phyloP scores from a whole-genome alignment of 1,140 invertebrate species.

The Pomphorhynchus laevis region DNA sequence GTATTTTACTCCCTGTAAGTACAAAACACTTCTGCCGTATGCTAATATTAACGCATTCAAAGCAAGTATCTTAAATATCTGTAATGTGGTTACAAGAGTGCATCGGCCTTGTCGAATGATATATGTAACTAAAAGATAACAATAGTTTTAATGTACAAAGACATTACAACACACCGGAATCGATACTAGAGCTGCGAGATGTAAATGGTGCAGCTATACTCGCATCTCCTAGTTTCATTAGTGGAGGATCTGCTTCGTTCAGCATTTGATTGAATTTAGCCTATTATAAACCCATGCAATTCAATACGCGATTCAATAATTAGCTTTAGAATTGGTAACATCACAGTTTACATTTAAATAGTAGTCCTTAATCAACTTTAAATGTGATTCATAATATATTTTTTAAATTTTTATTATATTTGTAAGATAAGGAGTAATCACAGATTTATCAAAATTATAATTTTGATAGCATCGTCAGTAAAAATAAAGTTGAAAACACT shows the following conservation, averaged over 20 bases:
- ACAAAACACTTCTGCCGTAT: constrained; percentile 87
- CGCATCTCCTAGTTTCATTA: constrained; percentile 80
- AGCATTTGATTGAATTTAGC: constrained; percentile 23
- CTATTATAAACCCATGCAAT: no score
- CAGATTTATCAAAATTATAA: no score
- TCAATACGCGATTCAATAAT: no score
- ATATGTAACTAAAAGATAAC: constrained; percentile 40
- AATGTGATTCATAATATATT: no score
- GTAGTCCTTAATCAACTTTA: no score
- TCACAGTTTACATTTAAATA: no score
- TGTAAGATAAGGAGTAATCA: no score
- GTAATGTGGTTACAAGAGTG: constrained; percentile 80
- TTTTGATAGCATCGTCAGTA: no score
- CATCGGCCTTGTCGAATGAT: constrained; percentile 95
- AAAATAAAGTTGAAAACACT: no score
- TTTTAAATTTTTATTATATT: no score
- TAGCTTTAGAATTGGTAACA: no score
- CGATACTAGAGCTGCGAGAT: constrained; percentile 70
- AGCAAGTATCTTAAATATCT: constrained; percentile 99
- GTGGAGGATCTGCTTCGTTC: constrained; percentile 49
- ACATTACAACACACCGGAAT: constrained; percentile 37
- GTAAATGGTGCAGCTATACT: constrained; percentile 96
- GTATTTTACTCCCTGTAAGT: constrained; percentile 84
- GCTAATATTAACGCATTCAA: constrained; percentile 85
- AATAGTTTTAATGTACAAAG: constrained; percentile 4